Conservation (phyloP, 2,888 invertebrate species). For the Malthinus seriepunctatus region DNA sequence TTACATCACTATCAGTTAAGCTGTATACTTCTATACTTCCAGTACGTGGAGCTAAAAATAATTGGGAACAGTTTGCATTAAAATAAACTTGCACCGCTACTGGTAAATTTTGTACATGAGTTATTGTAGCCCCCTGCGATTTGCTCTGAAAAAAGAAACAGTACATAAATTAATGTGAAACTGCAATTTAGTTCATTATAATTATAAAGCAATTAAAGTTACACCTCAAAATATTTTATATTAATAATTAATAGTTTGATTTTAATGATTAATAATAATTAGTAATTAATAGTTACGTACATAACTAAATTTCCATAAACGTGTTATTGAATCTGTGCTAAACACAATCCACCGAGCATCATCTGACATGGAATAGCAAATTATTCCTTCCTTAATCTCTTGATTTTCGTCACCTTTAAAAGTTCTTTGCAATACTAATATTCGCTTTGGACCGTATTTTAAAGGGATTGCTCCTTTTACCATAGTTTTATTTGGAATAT, state of each 20-base stretch:
- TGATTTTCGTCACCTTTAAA: constrained; percentile 41
- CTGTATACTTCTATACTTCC: constrained; percentile 54
- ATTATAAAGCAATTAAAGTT: too few species aligned
- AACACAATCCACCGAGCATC: constrained; percentile 75
- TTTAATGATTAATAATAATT: too few species aligned
- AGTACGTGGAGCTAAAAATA: constrained; percentile 53
- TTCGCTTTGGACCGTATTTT: constrained; percentile 64
- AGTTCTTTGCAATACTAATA: constrained; percentile 68
- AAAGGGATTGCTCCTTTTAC: constrained; percentile 50
- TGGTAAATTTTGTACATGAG: constrained; percentile 50
- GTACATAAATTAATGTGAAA: constrained; percentile 1
- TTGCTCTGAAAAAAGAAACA: constrained; percentile 15
- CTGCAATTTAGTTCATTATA: too few species aligned
- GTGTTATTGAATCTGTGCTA: constrained; percentile 68
- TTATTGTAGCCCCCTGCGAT: constrained; percentile 42
- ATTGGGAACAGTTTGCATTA: constrained; percentile 49
- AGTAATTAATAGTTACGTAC: constrained; percentile 50
- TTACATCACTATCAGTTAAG: constrained; percentile 45
- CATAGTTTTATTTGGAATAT: constrained; percentile 43
- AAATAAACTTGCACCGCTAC: constrained; percentile 51
- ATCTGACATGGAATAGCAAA: constrained; percentile 71
- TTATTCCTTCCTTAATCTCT: constrained; percentile 66
- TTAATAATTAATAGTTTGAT: too few species aligned
- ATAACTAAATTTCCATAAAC: constrained; percentile 68
- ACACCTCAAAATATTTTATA: neutral